A percentile compares a stretch with the other conserved stretches of the same genome.
Conservation (phyloP, 2,888 invertebrate species). For the Fragum sueziense region DNA sequence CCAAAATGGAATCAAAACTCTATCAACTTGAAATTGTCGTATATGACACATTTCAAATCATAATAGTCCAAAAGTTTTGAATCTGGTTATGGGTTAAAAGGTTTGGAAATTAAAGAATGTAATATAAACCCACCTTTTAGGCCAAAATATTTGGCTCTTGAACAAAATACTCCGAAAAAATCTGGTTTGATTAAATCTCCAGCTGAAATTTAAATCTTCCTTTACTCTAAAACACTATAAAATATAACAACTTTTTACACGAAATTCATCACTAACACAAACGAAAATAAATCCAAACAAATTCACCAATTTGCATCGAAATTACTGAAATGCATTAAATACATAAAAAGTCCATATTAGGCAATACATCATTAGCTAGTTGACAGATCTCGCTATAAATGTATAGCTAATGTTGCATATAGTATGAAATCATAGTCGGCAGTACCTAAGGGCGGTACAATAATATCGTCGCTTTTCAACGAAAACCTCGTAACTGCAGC, state of each 20-base stretch:
- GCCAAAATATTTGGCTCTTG: constrained; percentile 11
- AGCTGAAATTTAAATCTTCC: constrained; percentile 15
- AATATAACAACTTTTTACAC: not conserved
- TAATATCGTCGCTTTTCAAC: too few species aligned
- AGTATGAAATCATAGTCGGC: constrained; percentile 11
- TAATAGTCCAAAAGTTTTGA: not conserved
- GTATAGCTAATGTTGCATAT: constrained; percentile 17
- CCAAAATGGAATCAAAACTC: too few species aligned
- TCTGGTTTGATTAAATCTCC: not conserved
- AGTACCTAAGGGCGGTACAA: constrained; percentile 7
- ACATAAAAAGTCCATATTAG: constrained; percentile 2
- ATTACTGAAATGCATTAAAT: constrained; percentile 18
- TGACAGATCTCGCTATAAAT: constrained; percentile 3
- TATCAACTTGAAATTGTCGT: too few species aligned
- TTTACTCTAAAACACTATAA: not conserved
- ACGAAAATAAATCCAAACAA: not conserved
- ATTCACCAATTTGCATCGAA: not conserved
- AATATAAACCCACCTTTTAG: constrained; percentile 1
- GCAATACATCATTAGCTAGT: not conserved
- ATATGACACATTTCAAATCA: too few species aligned
- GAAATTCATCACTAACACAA: not conserved
- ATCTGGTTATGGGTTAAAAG: not conserved
- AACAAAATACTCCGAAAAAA: constrained; percentile 15
- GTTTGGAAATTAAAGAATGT: not conserved
- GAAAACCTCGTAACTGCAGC: too few species aligned